Conservation (phyloP, 2,888 invertebrate species). For the Cybosia mesomella region DNA sequence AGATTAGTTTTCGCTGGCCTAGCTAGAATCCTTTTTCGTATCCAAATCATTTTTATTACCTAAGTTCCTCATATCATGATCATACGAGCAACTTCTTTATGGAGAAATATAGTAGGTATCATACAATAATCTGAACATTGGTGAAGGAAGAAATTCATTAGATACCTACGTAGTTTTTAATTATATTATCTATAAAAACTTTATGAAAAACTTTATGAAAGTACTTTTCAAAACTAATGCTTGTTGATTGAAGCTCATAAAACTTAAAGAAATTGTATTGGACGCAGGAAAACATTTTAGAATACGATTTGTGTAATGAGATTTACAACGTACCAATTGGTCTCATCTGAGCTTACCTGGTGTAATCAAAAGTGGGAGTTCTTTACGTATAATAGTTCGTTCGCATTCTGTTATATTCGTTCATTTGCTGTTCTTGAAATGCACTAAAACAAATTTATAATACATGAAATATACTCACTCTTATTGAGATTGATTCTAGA, state of each 20-base stretch:
- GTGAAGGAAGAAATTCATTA: not conserved
- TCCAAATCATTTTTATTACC: not conserved
- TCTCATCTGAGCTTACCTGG: conserved; percentile 7
- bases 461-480: conserved; percentile 30
- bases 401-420: conserved; percentile 26
- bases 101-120: too few species aligned
- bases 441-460: conserved; percentile 34
- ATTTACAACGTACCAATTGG: not conserved
- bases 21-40: not conserved
- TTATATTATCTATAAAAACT: too few species aligned
- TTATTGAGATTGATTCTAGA: conserved; percentile 31
- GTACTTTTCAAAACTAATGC: too few species aligned
- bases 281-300: not conserved
- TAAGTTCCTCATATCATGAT: not conserved
- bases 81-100: not conserved
- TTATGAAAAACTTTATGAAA: too few species aligned
- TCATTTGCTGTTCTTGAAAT: conserved; percentile 16
- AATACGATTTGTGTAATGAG: not conserved
- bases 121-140: too few species aligned
- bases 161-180: not conserved
- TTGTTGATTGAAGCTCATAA: not conserved
- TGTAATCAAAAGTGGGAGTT: conserved; percentile 8
- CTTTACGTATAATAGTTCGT: conserved; percentile 10
- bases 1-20: too few species aligned
- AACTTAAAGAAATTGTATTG: not conserved